Evolutionary conservation across 2,888 invertebrate genomes (phyloP).

Genomic region (Actias luna): DNA sequence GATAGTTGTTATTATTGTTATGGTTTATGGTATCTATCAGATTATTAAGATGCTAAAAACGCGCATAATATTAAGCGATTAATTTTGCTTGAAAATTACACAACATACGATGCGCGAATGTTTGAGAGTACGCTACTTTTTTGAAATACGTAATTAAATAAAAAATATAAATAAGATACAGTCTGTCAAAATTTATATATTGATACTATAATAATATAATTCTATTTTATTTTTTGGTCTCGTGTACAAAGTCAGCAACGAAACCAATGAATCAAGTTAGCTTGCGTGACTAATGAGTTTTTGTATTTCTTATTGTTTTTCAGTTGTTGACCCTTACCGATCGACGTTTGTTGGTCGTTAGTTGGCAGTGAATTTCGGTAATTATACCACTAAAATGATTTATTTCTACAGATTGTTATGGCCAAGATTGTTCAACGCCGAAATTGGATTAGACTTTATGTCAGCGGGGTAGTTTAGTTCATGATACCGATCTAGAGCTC

Average conservation of each 20-base stretch:
- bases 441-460: conserved; percentile 55
- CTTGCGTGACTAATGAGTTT: conserved; percentile 76
- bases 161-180: neutral
- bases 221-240: neutral
- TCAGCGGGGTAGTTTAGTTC: conserved; percentile 52
- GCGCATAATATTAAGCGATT: neutral
- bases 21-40: neutral
- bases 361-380: conserved; percentile 45
- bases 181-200: neutral
- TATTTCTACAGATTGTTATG: conserved; percentile 57
- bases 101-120: neutral
- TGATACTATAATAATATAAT: neutral
- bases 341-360: conserved; percentile 60
- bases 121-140: neutral
- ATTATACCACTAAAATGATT: conserved; percentile 70
- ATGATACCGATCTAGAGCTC: conserved; percentile 43
- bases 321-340: conserved; percentile 71
- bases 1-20: neutral
- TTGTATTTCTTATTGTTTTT: conserved; percentile 77
- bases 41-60: neutral
- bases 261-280: conserved; percentile 38
- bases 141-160: neutral
- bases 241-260: conserved; percentile 41
- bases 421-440: conserved; percentile 44
- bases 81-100: neutral